Conservation (phyloP, 2,797 vertebrate genomes). For the Eulemur mongoz region DNA sequence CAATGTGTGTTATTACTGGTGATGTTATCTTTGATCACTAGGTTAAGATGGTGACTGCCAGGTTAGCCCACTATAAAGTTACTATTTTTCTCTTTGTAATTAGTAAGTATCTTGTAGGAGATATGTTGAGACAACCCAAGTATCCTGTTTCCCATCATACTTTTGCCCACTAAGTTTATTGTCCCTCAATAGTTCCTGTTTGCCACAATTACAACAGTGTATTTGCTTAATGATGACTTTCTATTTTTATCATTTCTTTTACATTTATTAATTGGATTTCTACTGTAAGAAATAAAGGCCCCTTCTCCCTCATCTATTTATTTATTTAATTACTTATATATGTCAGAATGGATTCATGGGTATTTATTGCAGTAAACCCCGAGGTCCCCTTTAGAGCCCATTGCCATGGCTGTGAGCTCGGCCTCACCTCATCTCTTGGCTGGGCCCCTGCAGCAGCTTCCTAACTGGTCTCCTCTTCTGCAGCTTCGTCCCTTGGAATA, state of each 20-base stretch:
- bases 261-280: slow-evolving; percentile 25
- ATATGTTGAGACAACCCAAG: background rate
- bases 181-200: background rate
- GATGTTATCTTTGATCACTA: background rate
- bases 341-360: background rate
- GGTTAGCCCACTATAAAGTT: background rate
- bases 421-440: background rate
- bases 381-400: background rate
- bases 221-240: background rate
- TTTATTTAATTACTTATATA: background rate
- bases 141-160: background rate
- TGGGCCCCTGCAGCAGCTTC: background rate
- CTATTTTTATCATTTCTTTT: slow-evolving; percentile 19
- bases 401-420: background rate
- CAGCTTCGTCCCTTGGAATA: background rate
- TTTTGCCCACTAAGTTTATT: background rate
- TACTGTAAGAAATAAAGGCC: background rate
- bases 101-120: background rate
- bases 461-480: background rate
- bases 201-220: background rate
- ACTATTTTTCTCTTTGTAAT: background rate
- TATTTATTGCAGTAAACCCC: background rate
- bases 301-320: background rate
- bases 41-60: background rate
- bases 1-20: background rate